Evolutionary conservation across 2,113 vertebrate species (phyloP), one percentile per base, ranked within the genome.

Genomic region (Chloroceryle aenea): DNA sequence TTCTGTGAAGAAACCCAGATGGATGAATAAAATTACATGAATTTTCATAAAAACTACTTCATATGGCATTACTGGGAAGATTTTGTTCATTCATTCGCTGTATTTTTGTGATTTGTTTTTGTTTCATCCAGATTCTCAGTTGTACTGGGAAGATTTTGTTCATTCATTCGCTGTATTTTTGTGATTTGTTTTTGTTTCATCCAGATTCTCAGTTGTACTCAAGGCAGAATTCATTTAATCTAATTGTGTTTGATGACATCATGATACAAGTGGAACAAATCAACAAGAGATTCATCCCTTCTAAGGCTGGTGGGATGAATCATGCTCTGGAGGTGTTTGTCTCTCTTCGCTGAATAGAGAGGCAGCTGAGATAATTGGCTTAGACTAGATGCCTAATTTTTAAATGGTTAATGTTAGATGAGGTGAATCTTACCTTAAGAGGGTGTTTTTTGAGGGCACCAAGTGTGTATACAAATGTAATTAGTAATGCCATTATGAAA

Each of bases 351-450:
- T 88, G 67, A 55, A 82, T 90, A 73, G 36, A 86, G 78, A 90
- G 45, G 55, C 38, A 90, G 50, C 63, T 86, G 90, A 80, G 55
- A 86, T 80, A 96, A 94, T 92, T 90, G 72, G 29, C 72, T 90
- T 71, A 93, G 79, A 86, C 90, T 88, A 63, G 72, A 50, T 89
- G 34, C 55, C 55, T 90, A 90, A 94, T 88, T 97, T 96, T 92
- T 90, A 88, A 90, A 88, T 90, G 15, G 86, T 93, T 94, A 96
- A 86, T 86, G 72, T 81, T 96, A 93, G 64, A 81, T 55, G 68
- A 92, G 83, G 86, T 93, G 72, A 84, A 88, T 94, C 83, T 90
- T 92, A 84, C 92, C 86, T 90, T 86, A 94, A 95, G 79, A 92
- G 55, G 27, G 9, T 92, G 71, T 89, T 94, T 95, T 50, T 77